A percentile compares a stretch with the other conserved stretches of the same genome.
These are phyloP conservation scores for Euzophera pinguis DNA, from an alignment of 2,888 invertebrate species.

Conservation along the genomic window DNA sequence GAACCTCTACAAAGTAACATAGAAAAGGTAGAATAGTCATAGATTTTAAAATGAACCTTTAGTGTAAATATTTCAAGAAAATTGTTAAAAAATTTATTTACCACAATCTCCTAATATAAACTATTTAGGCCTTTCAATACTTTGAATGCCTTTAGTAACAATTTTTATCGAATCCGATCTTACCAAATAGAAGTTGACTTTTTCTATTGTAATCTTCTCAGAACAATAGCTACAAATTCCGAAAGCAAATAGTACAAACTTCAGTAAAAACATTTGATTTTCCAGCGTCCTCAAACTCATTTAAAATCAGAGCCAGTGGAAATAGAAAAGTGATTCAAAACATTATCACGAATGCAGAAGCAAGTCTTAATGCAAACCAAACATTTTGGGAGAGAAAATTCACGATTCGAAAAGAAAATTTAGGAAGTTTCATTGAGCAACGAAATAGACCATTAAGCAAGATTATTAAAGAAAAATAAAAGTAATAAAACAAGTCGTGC, in stretches of 20 bases:
- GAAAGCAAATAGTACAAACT: background rate
- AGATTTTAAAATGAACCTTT: no score
- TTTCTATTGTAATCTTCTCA: background rate
- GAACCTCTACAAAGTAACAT: no score
- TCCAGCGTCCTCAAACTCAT: background rate
- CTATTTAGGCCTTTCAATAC: no score
- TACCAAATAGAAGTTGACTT: background rate
- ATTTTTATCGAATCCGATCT: background rate
- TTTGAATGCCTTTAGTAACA: no score
- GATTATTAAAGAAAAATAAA: constrained; percentile 75
- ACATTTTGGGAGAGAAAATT: constrained; percentile 31
- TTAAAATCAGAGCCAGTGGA: background rate
- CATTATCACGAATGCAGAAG: constrained; percentile 18
- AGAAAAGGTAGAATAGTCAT: no score
- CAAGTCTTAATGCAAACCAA: constrained; percentile 24
- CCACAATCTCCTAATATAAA: no score
- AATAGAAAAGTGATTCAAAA: constrained; percentile 1
- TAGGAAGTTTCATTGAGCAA: constrained; percentile 58
- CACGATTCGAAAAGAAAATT: constrained; percentile 49
- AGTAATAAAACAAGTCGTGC: constrained; percentile 71
- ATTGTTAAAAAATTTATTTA: no score
- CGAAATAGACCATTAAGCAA: constrained; percentile 68
- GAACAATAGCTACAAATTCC: background rate
- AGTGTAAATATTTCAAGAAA: no score
- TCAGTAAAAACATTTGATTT: background rate